These are phyloP conservation scores for Kuschelorhynchus macadamiae DNA, from an alignment of 2,888 invertebrate genomes.

Conservation along the genomic window DNA sequence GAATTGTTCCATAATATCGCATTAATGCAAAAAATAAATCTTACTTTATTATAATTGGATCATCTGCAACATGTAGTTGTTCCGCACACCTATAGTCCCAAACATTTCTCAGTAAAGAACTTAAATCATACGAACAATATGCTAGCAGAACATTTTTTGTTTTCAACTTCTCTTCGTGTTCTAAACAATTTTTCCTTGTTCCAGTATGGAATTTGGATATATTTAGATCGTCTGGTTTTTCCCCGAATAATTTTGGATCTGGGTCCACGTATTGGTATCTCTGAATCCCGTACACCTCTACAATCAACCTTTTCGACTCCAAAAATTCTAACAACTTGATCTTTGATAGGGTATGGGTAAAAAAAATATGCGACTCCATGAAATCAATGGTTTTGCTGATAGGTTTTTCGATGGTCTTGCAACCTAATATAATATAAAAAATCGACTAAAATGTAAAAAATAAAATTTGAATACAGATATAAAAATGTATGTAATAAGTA, in stretches of 20 bases:
- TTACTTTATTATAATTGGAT: neutral
- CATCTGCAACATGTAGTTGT: slow-evolving; percentile 76
- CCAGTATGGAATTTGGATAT: slow-evolving; percentile 42
- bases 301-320: slow-evolving; percentile 50
- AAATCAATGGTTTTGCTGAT: slow-evolving; percentile 49
- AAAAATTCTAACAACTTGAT: slow-evolving; percentile 56
- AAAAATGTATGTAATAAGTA: too few species aligned
- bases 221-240: slow-evolving; percentile 14
- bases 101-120: slow-evolving; percentile 55
- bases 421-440: too few species aligned
- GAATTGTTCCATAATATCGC: too few species aligned
- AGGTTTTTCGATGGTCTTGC: slow-evolving; percentile 46
- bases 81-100: slow-evolving; percentile 75
- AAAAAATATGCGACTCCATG: slow-evolving; percentile 55
- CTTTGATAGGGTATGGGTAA: slow-evolving; percentile 52
- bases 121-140: slow-evolving; percentile 54
- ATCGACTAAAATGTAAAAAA: too few species aligned
- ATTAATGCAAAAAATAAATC: too few species aligned
- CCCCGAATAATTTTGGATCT: slow-evolving; percentile 41
- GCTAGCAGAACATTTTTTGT: slow-evolving; percentile 46
- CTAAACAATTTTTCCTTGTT: neutral
- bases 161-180: slow-evolving; percentile 8
- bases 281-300: slow-evolving; percentile 51
- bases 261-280: slow-evolving; percentile 1
- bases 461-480: too few species aligned